Percentiles rank a stretch among this genome's conserved stretches.
Conservation (phyloP, 2,888 invertebrate species). For the Amitus sp. region DNA sequence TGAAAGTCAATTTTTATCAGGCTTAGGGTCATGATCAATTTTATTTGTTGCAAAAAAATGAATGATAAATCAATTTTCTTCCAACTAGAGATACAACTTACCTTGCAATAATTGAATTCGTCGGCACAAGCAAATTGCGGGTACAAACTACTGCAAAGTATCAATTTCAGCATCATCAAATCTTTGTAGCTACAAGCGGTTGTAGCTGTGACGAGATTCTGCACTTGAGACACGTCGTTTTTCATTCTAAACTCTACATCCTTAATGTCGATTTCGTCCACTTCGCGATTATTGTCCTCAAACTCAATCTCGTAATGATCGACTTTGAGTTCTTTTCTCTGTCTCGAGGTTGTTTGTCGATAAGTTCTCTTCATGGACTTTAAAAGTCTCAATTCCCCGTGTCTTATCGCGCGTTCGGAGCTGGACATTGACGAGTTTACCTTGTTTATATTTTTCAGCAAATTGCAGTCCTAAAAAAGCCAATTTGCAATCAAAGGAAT, state of each 20-base stretch:
- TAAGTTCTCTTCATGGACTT: constrained; percentile 82
- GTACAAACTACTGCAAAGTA: constrained; percentile 92
- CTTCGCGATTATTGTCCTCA: constrained; percentile 69
- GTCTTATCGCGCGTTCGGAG: constrained; percentile 81
- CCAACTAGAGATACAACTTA: no score
- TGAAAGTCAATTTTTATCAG: no score
- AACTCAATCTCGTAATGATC: constrained; percentile 77
- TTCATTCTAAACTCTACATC: constrained; percentile 89
- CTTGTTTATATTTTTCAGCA: constrained; percentile 68
- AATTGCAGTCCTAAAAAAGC: constrained; percentile 70
- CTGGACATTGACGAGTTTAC: constrained; percentile 70
- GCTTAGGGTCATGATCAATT: no score
- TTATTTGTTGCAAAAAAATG: no score
- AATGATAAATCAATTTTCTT: no score
- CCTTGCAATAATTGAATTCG: constrained; percentile 91
- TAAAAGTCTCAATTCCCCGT: constrained; percentile 90
- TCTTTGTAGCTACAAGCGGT: constrained; percentile 75
- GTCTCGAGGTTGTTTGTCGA: constrained; percentile 76
- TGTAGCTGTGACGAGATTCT: constrained; percentile 73
- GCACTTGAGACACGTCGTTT: constrained; percentile 79
- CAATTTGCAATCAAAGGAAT: background rate
- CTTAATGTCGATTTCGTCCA: constrained; percentile 76
- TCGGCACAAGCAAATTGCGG: constrained; percentile 96
- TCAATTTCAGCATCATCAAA: constrained; percentile 77
- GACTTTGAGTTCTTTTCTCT: constrained; percentile 79